Percentiles rank a stretch among this genome's conserved stretches.
phyloP scores from a whole-genome alignment of 2,797 vertebrate genomes.

The Emys orbicularis region DNA sequence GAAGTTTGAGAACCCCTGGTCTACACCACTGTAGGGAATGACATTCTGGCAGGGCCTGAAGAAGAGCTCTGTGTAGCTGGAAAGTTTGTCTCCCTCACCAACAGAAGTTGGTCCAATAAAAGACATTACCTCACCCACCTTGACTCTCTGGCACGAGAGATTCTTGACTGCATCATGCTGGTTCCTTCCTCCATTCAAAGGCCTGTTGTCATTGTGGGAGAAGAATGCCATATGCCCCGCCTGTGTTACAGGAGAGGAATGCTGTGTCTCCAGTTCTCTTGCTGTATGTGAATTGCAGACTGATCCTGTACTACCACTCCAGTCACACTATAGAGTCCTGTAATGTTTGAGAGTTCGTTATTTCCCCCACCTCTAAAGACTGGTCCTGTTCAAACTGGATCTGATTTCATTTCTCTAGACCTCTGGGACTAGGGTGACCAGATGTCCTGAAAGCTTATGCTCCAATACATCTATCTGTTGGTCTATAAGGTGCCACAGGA shows the following conservation, averaged over 20 bases:
- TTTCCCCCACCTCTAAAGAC: slow-evolving; percentile 29
- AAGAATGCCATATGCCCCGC: neutral
- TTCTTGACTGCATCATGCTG: neutral
- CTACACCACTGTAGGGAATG: neutral
- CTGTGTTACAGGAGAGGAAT: neutral
- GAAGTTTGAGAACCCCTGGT: too few species aligned
- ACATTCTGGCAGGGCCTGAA: neutral
- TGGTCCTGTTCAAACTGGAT: slow-evolving; percentile 41
- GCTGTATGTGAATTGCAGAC: neutral
- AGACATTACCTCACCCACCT: neutral
- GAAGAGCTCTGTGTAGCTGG: neutral
- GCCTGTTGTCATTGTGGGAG: neutral
- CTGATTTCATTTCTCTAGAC: slow-evolving; percentile 1
- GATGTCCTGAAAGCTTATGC: too few species aligned
- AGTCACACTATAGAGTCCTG: neutral
- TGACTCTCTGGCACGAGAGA: neutral
- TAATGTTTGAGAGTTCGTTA: slow-evolving; percentile 37
- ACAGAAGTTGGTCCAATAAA: neutral
- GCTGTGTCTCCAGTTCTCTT: neutral
- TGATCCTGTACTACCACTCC: neutral
- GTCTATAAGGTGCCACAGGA: too few species aligned
- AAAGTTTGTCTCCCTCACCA: neutral
- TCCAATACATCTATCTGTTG: too few species aligned
- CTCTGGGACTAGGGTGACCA: neutral
- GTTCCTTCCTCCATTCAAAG: neutral